These are phyloP conservation scores for Eubucco bourcierii DNA, from an alignment of 2,113 vertebrate species.

Conservation along the genomic window DNA sequence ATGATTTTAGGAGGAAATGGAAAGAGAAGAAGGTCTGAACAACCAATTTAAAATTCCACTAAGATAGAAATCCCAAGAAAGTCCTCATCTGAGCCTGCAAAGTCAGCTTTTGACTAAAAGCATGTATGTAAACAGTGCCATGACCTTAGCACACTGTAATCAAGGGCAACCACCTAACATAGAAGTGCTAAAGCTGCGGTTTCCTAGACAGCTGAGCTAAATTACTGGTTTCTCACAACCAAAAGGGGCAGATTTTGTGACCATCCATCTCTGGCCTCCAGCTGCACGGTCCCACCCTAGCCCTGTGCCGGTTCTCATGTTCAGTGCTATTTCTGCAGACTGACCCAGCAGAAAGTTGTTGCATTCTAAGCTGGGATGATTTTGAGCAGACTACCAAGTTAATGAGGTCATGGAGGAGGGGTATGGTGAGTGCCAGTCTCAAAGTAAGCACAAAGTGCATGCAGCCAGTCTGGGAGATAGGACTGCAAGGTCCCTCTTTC, in stretches of 20 bases:
- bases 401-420: accelerated
- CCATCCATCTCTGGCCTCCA: background rate
- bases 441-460: background rate
- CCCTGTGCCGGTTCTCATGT: background rate
- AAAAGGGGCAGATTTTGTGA: background rate
- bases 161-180: background rate
- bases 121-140: background rate
- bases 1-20: background rate
- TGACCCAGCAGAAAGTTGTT: background rate
- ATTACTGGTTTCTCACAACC: background rate
- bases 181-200: background rate
- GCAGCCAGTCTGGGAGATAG: background rate
- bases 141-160: background rate
- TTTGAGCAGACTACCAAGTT: background rate
- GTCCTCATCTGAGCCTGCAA: background rate
- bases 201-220: constrained; percentile 11
- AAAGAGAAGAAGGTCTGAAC: background rate
- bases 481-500: background rate
- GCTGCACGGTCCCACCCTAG: background rate
- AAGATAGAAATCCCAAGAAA: background rate
- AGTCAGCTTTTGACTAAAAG: background rate
- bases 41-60: background rate
- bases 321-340: background rate
- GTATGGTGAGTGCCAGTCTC: background rate
- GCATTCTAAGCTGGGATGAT: background rate